Conservation (phyloP, 1,140 invertebrate genomes). For the Drosophila azteca region DNA sequence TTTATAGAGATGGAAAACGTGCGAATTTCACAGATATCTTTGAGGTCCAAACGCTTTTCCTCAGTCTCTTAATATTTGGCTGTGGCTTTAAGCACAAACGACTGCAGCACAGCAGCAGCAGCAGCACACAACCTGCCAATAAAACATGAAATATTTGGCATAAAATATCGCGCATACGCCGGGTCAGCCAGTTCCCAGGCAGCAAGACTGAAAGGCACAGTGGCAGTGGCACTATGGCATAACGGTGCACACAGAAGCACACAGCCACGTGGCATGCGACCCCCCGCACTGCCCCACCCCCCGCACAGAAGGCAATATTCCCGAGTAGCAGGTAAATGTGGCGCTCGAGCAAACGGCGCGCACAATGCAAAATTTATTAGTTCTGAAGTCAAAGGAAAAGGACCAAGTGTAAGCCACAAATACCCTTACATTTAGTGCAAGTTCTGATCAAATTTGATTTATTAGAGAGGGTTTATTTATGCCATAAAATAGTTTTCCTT, state of each 20-base stretch:
- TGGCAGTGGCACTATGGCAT: too few species aligned
- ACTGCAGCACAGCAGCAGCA: not conserved
- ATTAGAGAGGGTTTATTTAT: too few species aligned
- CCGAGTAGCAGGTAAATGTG: conserved; percentile 2
- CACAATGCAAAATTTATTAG: conserved; percentile 68
- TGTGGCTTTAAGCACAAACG: not conserved
- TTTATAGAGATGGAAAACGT: not conserved
- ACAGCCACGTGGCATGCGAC: conserved; percentile 42
- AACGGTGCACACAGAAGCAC: conserved; percentile 1
- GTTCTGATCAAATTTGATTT: too few species aligned
- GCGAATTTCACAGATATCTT: not conserved
- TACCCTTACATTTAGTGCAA: too few species aligned
- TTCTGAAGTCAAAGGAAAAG: conserved; percentile 38
- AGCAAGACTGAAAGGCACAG: too few species aligned
- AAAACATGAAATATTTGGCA: conserved; percentile 55
- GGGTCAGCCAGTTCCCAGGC: conserved; percentile 2
- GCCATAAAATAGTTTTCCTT: not conserved
- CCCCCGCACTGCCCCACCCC: not conserved
- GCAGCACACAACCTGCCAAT: conserved; percentile 36
- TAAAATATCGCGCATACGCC: conserved; percentile 57
- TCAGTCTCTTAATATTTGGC: too few species aligned
- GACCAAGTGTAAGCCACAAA: too few species aligned
- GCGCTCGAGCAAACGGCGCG: conserved; percentile 32
- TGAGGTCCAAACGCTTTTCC: too few species aligned
- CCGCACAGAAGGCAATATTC: conserved; percentile 25